These are phyloP conservation scores for Odobenus rosmarus DNA, from an alignment of 2,113 vertebrate species.

Conservation along the genomic window DNA sequence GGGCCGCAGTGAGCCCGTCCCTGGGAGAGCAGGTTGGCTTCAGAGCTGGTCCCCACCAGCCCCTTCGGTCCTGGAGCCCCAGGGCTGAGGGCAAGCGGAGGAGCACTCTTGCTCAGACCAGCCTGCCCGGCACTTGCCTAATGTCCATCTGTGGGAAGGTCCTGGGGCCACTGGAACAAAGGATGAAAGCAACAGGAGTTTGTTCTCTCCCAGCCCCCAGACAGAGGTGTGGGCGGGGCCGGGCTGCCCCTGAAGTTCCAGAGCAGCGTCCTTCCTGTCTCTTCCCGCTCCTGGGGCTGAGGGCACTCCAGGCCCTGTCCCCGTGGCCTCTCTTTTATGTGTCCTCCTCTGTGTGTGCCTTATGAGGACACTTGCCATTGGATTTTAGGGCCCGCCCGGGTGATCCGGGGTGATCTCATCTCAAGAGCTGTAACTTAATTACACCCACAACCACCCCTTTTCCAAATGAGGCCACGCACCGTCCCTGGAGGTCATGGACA, in stretches of 20 bases:
- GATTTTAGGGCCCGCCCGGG: neutral
- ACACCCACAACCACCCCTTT: neutral
- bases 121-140: neutral
- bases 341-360: neutral
- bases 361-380: neutral
- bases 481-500: neutral
- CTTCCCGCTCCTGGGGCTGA: neutral
- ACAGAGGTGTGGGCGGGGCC: rapidly evolving
- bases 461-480: neutral
- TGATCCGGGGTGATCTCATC: neutral
- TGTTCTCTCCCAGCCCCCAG: rapidly evolving
- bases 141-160: neutral
- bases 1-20: neutral
- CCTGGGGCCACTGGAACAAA: neutral
- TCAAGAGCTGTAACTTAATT: neutral
- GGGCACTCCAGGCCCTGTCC: rapidly evolving
- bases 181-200: too few relatives aligned
- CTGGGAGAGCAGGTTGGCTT: neutral
- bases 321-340: rapidly evolving
- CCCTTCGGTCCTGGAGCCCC: rapidly evolving
- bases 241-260: rapidly evolving
- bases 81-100: too few relatives aligned
- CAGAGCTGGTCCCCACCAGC: neutral
- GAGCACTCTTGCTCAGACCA: rapidly evolving
- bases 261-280: neutral